These are phyloP conservation scores for Diarsia brunnea DNA, from an alignment of 2,888 invertebrate species.

Conservation along the genomic window DNA sequence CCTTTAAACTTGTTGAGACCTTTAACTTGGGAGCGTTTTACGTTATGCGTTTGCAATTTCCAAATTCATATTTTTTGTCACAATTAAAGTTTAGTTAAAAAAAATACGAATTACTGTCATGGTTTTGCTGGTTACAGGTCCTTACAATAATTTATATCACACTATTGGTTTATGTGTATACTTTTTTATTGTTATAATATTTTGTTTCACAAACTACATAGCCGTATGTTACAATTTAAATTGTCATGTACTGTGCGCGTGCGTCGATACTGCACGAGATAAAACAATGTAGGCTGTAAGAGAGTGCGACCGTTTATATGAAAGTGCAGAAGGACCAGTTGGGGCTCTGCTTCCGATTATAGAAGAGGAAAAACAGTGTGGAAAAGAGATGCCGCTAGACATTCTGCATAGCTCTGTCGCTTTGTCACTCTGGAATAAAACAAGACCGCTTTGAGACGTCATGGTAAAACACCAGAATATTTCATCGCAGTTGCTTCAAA, in stretches of 20 bases:
- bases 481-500: neutral
- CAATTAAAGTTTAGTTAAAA: too few relatives aligned
- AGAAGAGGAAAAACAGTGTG: too few relatives aligned
- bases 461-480: neutral
- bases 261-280: constrained; percentile 73
- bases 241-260: constrained; percentile 52
- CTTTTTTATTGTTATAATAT: neutral
- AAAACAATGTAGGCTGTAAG: constrained; percentile 74
- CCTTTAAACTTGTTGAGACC: neutral
- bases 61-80: too few relatives aligned
- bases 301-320: constrained; percentile 59
- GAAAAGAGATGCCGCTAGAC: too few relatives aligned
- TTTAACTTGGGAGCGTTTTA: neutral
- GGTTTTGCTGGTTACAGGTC: too few relatives aligned
- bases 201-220: constrained; percentile 21
- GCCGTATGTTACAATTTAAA: constrained; percentile 50
- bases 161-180: neutral
- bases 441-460: too few relatives aligned
- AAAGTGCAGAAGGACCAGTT: constrained; percentile 34
- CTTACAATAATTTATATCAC: neutral
- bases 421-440: too few relatives aligned
- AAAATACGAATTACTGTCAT: neutral
- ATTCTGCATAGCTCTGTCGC: too few relatives aligned
- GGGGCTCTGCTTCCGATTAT: accelerated
- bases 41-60: too few relatives aligned